Conservation (phyloP, 2,113 vertebrate species). For the Mohoua ochrocephala region DNA sequence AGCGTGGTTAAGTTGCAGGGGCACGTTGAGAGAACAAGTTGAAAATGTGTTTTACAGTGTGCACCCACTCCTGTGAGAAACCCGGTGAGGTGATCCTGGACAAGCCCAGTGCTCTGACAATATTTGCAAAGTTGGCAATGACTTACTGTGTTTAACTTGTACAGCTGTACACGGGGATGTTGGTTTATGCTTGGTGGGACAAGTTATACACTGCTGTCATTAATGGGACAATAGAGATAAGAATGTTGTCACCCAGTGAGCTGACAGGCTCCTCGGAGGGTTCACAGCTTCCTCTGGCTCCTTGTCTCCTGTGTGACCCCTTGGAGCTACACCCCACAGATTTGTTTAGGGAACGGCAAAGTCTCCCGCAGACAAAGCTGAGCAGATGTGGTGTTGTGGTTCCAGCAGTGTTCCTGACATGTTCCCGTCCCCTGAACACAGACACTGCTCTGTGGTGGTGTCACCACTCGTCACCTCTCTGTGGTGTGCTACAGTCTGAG, state of each 20-base stretch:
- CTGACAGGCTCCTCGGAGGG: background rate
- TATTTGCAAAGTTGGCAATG: background rate
- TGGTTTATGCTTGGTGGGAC: background rate
- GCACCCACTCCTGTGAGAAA: background rate
- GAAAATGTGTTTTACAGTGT: background rate
- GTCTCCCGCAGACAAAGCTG: background rate
- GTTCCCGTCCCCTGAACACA: background rate
- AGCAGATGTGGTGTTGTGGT: background rate
- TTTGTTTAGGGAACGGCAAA: background rate
- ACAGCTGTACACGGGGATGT: background rate
- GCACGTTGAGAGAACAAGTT: accelerated
- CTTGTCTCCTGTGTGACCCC: background rate
- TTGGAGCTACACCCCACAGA: background rate
- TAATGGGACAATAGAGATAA: background rate
- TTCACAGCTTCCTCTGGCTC: background rate
- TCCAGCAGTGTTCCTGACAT: background rate
- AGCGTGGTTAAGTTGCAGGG: background rate
- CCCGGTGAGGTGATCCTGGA: background rate
- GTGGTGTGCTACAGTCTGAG: background rate
- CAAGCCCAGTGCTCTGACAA: background rate
- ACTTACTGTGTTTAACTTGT: background rate
- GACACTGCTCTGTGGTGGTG: background rate
- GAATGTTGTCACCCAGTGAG: background rate
- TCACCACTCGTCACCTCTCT: background rate
- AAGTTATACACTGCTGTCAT: background rate